These are phyloP conservation scores for Ivindomyrus marchei DNA, from an alignment of 2,113 vertebrate species.

Conservation along the genomic window DNA sequence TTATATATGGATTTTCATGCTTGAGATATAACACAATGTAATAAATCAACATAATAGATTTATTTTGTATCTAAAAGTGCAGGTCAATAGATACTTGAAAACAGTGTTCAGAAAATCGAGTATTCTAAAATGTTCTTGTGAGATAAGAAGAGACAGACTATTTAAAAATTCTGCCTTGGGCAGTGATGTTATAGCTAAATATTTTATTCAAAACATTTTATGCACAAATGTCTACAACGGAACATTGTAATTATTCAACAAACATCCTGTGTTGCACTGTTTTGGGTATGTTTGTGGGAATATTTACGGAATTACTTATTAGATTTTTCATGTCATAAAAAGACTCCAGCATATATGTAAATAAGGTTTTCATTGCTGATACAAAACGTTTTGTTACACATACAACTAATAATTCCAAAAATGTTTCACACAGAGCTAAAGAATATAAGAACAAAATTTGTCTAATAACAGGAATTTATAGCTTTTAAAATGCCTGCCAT, in stretches of 20 bases:
- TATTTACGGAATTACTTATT: not conserved
- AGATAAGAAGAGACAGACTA: not conserved
- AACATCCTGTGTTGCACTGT: not conserved
- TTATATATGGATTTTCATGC: not conserved
- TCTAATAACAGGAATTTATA: constrained; percentile 20
- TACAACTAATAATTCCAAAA: constrained; percentile 1
- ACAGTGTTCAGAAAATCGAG: not conserved
- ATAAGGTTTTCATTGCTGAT: not conserved
- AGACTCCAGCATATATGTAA: not conserved
- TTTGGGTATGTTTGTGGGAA: not conserved
- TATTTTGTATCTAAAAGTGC: not conserved
- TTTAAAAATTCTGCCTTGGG: not conserved
- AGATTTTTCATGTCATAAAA: not conserved
- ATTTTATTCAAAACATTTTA: not conserved
- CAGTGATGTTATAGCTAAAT: not conserved
- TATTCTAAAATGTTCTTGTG: not conserved
- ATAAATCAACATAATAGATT: not conserved
- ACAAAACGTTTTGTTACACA: not conserved
- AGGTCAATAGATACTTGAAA: not conserved
- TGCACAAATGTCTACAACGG: not conserved
- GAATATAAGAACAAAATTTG: constrained; percentile 8
- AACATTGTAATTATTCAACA: not conserved
- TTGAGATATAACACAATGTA: not conserved
- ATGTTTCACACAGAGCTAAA: not conserved
- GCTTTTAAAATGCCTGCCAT: not conserved